Evolutionary conservation across 1,140 invertebrate species (phyloP), one percentile per base, ranked within the genome.

Genomic region (Monomorium pharaonis): DNA sequence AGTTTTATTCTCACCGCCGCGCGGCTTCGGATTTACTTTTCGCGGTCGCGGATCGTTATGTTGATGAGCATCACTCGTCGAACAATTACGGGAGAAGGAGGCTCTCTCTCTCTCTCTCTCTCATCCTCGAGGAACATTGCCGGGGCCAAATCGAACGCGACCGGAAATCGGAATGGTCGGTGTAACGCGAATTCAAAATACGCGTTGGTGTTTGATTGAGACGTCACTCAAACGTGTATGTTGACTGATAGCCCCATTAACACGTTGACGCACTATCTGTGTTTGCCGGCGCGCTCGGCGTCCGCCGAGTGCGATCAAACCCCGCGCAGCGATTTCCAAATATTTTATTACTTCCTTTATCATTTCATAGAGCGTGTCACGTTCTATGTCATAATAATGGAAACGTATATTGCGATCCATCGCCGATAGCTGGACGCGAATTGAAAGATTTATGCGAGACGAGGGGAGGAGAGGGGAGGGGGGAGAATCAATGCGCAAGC

Each of bases 231-330:
- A 88, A 86, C 87, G 87, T 86, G 90, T 89, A 89, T 92, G 90
- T 90, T 92, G 92, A 93, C 91, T 93, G 93, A 93, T 93, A 92
- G 91, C 90, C 92, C 90, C 88, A 93, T 93, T 93, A 93, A 92
- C 91, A 91, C 92, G 86, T 86, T 89, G 89, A 92, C 90, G 91
- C 88, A 89, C 90, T 92, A 90, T 92, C 91, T 85, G 78, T 91
- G 90, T 92, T 92, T 92, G 87, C 90, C 62, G 60, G 86, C 75
- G 69, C 86, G 63, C 58, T 74, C 84, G 30, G 51, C 30, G 33
- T 24, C 58, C 75, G 77, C 58, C 75, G 77, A 63, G 54, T 37
- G 54, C 77, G 65, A 76, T 72, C 78, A 72, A 74, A 72, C 37
- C 54, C 58, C 62, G 65, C 65, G 4, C 30, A 3, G 27, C 67